A percentile compares a stretch with the other conserved stretches of the same genome.
Evolutionary conservation across 1,140 invertebrate genomes (phyloP).

Genomic region (Nebria ingens): DNA sequence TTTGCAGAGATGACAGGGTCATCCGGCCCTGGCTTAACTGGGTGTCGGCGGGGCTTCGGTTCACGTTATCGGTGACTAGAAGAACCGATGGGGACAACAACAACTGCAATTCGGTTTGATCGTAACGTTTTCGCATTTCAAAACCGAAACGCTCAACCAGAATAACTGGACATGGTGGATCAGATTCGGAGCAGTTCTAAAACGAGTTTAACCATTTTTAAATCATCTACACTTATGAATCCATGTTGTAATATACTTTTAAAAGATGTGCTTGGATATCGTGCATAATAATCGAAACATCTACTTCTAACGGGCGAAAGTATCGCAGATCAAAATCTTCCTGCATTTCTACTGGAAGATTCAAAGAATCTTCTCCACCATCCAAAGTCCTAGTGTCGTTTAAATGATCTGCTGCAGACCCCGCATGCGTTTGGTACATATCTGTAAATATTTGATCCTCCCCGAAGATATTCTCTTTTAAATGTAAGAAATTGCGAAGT

Average conservation of each 20-base stretch:
- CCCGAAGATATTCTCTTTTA: conserved; percentile 95
- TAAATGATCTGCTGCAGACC: conserved; percentile 24
- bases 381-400: conserved; percentile 23
- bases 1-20: conserved; percentile 79
- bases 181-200: conserved; percentile 70
- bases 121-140: conserved; percentile 91
- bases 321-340: conserved; percentile 69
- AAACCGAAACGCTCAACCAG: conserved; percentile 86
- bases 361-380: conserved; percentile 22
- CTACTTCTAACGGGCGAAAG: conserved; percentile 83
- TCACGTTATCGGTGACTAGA: conserved; percentile 60
- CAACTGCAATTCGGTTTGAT: conserved; percentile 84
- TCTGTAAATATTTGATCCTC: conserved; percentile 90
- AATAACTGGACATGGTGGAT: conserved; percentile 83
- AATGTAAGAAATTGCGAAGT: conserved; percentile 75
- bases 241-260: conserved; percentile 41
- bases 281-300: conserved; percentile 87
- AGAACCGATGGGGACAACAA: conserved; percentile 81
- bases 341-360: conserved; percentile 28
- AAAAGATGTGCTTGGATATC: conserved; percentile 90
- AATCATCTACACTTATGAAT: background rate
- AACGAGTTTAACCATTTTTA: conserved; percentile 17
- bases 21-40: conserved; percentile 83
- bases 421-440: conserved; percentile 55
- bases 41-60: conserved; percentile 52